phyloP scores from a whole-genome alignment of 2,888 invertebrate species.

The Lithophane semibrunnea region DNA sequence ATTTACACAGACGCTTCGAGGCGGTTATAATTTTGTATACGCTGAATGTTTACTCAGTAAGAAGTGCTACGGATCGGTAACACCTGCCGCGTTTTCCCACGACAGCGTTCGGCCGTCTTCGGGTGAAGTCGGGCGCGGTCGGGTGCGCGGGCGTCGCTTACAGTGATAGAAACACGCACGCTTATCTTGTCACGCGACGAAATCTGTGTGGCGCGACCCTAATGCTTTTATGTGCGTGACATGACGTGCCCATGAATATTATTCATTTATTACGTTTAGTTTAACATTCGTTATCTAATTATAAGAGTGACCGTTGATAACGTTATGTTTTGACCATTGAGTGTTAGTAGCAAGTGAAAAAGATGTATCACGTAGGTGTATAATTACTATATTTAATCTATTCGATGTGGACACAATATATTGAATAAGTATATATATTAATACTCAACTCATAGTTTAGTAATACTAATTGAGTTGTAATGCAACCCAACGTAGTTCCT shows the following conservation, averaged over 20 bases:
- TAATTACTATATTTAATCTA: background rate
- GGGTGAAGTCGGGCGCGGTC: constrained; percentile 76
- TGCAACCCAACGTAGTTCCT: too few relatives aligned
- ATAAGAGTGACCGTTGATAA: constrained; percentile 45
- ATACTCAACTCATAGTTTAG: background rate
- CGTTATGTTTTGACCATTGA: constrained; percentile 33
- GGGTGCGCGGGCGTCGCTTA: constrained; percentile 77
- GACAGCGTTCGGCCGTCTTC: constrained; percentile 84
- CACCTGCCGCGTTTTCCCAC: constrained; percentile 90
- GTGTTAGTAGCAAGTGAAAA: constrained; percentile 2
- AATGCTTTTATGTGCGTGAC: constrained; percentile 74
- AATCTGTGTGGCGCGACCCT: constrained; percentile 77
- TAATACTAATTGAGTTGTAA: background rate
- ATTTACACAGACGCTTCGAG: constrained; percentile 89
- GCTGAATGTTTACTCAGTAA: constrained; percentile 90
- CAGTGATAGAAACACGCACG: constrained; percentile 69
- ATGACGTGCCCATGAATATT: constrained; percentile 67
- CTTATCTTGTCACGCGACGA: constrained; percentile 79
- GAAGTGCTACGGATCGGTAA: constrained; percentile 89
- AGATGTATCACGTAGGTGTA: background rate
- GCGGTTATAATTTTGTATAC: constrained; percentile 90
- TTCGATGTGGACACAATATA: background rate
- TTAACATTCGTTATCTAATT: constrained; percentile 53
- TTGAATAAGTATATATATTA: background rate
- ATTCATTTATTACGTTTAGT: constrained; percentile 61